phyloP scores from a whole-genome alignment of 2,113 vertebrate genomes.

The Tetraodon nigroviridis region DNA sequence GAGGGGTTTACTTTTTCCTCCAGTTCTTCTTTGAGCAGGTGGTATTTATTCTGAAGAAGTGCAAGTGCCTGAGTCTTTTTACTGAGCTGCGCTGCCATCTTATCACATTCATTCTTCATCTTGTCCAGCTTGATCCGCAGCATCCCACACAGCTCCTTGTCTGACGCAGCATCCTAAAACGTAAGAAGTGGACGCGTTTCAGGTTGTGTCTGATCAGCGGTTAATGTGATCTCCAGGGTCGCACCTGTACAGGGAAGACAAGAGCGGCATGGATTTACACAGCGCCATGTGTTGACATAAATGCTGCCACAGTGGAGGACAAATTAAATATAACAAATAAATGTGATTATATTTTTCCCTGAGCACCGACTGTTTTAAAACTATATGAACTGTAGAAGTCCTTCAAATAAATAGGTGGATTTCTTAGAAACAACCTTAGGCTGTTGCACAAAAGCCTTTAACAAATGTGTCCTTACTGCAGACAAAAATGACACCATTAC shows the following conservation, averaged over 20 bases:
- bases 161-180: constrained; percentile 77
- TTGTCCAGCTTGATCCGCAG: constrained; percentile 83
- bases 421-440: constrained; percentile 48
- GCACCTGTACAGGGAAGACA: neutral
- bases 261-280: neutral
- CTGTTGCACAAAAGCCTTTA: constrained; percentile 49
- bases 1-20: constrained; percentile 82
- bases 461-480: constrained; percentile 53
- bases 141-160: constrained; percentile 76
- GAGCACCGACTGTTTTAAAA: constrained; percentile 46
- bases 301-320: constrained; percentile 10
- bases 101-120: constrained; percentile 86
- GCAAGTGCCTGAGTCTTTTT: constrained; percentile 75
- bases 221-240: constrained; percentile 11
- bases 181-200: constrained; percentile 21
- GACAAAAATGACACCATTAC: constrained; percentile 60
- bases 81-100: constrained; percentile 79
- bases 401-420: constrained; percentile 43
- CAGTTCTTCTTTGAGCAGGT: constrained; percentile 81
- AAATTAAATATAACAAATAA: constrained; percentile 46
- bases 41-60: constrained; percentile 77
- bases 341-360: constrained; percentile 7
- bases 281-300: neutral
- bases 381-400: constrained; percentile 27
- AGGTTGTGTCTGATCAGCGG: neutral